Evolutionary conservation across 2,797 vertebrate genomes (phyloP), one percentile per base, ranked within the genome.

Genomic region (Aldrovandia affinis): DNA sequence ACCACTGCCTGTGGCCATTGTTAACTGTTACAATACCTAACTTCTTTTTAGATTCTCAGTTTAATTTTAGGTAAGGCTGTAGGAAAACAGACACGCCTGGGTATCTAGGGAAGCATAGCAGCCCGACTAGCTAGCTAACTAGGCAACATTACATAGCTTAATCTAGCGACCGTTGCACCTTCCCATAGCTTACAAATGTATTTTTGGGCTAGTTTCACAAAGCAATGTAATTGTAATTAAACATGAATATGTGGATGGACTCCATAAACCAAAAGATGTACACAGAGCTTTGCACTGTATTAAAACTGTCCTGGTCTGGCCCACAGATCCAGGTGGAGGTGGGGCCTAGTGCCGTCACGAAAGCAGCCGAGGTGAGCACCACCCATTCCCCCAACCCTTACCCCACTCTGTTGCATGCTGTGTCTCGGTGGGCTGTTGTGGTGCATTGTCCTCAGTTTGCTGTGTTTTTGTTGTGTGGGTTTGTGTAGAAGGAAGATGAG

Each of bases 321-420:
- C 90, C 90, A 3, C 91, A 96, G 95, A 93, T 96, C 28, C 91
- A 95, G 87, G 93, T 89, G 9, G 93, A 95, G 81, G 91, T 93
- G 90, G 88, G 89, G 54, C 33, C 91, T 6, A 30, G 8, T 55
- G 1, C 47, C 20, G 50, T 30, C n/a, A 54, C 78, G 20, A 79
- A 79, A n/a, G 3, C 47, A 18, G n/a, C 25, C 18, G n/a, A 55
- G 28, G 78, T 79, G 22, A 28, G n/a, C 28, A 20, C 18, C 30
- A 18, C 39, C 25, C 5, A 1, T 30, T 22, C 7, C 63, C 28
- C 63, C 28, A 10, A 1, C 1, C 28, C n/a, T 14, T 8, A 2
- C 10, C 28, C 30, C 59, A 15, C 25, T 14, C 6, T 22, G 6
- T 28, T 54, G n/a, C 77, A 33, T 57, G 36, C 9, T 61, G 33